Conservation (phyloP, 2,797 vertebrate genomes). For the Lutra lutra region DNA sequence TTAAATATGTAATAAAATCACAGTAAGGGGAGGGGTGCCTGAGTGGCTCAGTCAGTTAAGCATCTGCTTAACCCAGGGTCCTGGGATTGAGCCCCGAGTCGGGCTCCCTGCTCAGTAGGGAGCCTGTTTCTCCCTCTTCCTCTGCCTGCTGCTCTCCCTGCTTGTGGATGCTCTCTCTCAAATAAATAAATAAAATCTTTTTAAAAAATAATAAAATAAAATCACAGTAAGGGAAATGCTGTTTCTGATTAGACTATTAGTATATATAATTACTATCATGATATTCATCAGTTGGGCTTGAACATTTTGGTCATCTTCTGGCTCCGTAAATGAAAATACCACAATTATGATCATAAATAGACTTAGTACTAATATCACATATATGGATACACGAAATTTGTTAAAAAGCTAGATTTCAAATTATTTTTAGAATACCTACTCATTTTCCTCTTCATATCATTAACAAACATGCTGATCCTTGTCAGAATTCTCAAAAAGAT, state of each 20-base stretch:
- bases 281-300: not conserved
- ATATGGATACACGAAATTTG: not conserved
- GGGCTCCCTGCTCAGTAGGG: too few species aligned
- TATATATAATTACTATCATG: not conserved
- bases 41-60: too few species aligned
- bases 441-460: not conserved
- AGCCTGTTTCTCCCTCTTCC: too few species aligned
- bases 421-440: slow-evolving; percentile 33
- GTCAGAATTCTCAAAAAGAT: slow-evolving; percentile 15
- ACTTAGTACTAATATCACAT: not conserved
- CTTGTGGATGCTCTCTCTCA: not conserved
- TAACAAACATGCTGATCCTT: not conserved
- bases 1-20: slow-evolving; percentile 24
- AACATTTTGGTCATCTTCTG: not conserved
- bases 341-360: not conserved
- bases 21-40: not conserved
- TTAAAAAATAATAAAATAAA: not conserved
- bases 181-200: not conserved
- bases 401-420: not conserved
- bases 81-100: too few species aligned
- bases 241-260: not conserved
- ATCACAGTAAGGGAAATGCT: not conserved
- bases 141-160: too few species aligned
- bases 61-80: too few species aligned
- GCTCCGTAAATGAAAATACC: not conserved